Percentiles rank a stretch among this genome's conserved stretches.
These are phyloP conservation scores for Leptinotarsa juncta DNA, from an alignment of 2,888 invertebrate genomes.

Conservation along the genomic window DNA sequence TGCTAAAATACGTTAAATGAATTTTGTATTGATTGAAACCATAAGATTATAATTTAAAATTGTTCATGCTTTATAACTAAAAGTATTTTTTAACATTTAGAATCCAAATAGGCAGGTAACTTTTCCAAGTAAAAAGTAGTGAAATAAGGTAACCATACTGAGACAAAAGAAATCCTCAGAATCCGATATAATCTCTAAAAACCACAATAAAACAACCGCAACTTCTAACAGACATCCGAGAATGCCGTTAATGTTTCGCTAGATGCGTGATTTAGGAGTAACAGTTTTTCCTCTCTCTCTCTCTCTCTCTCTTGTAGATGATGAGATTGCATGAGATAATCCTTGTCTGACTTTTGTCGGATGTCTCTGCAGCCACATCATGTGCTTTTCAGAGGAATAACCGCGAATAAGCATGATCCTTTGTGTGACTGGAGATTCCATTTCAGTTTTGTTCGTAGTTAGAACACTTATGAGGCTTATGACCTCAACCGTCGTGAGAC, in stretches of 20 bases:
- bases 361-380: conserved; percentile 22
- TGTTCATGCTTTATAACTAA: too few species aligned
- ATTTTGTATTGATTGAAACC: too few species aligned
- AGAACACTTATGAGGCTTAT: neutral
- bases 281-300: neutral
- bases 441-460: conserved; percentile 17
- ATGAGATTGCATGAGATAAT: conserved; percentile 21
- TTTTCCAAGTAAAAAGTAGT: too few species aligned
- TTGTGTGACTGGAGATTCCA: conserved; percentile 31
- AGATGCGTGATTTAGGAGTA: conserved; percentile 9
- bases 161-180: neutral
- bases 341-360: conserved; percentile 9
- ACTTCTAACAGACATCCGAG: conserved; percentile 3
- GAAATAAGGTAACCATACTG: too few species aligned
- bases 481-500: neutral
- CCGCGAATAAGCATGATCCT: conserved; percentile 34
- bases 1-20: too few species aligned
- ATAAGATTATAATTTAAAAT: too few species aligned
- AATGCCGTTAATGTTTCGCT: conserved; percentile 17
- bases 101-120: too few species aligned
- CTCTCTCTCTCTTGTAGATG: conserved; percentile 7
- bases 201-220: conserved; percentile 8
- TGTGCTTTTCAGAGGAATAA: conserved; percentile 33
- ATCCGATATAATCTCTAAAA: neutral
- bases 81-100: too few species aligned